Percentiles rank a stretch among this genome's conserved stretches.
Conservation (phyloP, 2,113 vertebrate species). For the Xenus cinereus region DNA sequence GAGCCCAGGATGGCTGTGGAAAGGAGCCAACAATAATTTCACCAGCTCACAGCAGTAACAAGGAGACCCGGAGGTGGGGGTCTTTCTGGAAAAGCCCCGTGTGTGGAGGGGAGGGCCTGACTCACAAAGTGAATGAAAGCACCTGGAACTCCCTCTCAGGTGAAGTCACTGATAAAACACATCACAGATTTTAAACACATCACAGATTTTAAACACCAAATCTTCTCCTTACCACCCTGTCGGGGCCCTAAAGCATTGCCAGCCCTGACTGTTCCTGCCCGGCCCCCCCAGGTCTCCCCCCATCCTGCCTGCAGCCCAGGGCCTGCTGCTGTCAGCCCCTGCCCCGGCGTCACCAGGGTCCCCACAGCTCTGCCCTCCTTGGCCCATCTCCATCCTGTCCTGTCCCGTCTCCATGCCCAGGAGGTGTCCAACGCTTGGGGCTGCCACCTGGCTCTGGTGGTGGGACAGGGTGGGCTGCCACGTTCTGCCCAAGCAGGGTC, state of each 20-base stretch:
- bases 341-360: background rate
- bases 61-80: accelerated
- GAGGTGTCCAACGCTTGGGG: background rate
- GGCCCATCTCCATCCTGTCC: background rate
- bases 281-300: background rate
- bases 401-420: background rate
- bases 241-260: background rate
- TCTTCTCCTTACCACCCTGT: background rate
- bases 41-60: background rate
- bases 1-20: background rate
- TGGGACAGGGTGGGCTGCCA: background rate
- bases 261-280: background rate
- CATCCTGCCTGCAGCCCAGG: background rate
- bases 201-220: background rate
- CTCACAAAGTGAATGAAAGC: background rate
- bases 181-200: background rate
- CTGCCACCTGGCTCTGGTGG: background rate
- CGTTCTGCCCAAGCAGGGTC: accelerated
- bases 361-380: background rate
- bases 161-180: background rate
- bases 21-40: background rate
- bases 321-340: background rate
- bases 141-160: background rate
- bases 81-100: background rate
- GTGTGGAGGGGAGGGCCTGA: background rate